These are phyloP conservation scores for Tenualosa ilisha DNA, from an alignment of 2,797 vertebrate species.

Conservation along the genomic window DNA sequence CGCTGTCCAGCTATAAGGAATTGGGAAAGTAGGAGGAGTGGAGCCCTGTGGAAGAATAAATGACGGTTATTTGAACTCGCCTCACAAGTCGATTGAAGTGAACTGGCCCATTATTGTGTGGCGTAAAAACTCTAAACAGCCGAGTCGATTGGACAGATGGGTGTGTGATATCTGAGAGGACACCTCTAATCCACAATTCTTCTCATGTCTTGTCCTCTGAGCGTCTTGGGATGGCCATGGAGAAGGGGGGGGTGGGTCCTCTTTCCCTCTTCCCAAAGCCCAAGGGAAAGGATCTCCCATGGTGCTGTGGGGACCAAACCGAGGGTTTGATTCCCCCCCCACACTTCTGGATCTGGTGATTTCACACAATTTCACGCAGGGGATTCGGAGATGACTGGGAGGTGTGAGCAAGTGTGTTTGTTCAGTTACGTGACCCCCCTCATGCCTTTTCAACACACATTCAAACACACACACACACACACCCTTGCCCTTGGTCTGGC, in stretches of 20 bases:
- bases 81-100: conserved; percentile 5
- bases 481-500: neutral
- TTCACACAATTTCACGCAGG: conserved; percentile 22
- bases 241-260: conserved; percentile 40
- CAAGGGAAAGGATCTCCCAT: conserved; percentile 14
- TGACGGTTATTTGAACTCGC: neutral
- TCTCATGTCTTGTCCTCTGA: conserved; percentile 62
- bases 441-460: conserved; percentile 13
- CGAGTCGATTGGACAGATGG: conserved; percentile 75
- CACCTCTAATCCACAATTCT: conserved; percentile 71
- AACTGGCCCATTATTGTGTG: neutral
- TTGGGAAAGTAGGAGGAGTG: neutral
- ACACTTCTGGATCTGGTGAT: conserved; percentile 11
- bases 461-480: neutral
- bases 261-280: neutral
- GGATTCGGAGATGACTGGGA: conserved; percentile 13
- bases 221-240: conserved; percentile 59
- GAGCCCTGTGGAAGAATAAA: neutral
- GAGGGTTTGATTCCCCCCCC: neutral
- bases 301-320: neutral
- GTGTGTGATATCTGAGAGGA: conserved; percentile 70
- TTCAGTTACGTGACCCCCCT: conserved; percentile 13
- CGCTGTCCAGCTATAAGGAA: too few species aligned
- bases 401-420: conserved; percentile 29
- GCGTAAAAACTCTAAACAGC: conserved; percentile 66